Conservation (phyloP, 2,113 vertebrate species). For the Machaerirhynchus nigripectus region DNA sequence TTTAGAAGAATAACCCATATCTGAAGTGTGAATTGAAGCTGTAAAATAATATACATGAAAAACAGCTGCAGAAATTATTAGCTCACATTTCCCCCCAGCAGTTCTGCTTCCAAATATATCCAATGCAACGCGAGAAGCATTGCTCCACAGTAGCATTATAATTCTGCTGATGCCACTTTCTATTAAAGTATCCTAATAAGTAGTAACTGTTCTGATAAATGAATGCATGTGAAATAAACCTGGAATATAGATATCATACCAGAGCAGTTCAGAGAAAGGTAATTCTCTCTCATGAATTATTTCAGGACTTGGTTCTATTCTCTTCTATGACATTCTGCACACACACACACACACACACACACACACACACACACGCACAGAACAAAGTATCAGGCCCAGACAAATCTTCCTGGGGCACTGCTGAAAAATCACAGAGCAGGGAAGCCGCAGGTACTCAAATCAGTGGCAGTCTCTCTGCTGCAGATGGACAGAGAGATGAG, state of each 20-base stretch:
- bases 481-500: neutral
- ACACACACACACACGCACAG: rapidly evolving
- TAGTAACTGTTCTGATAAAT: neutral
- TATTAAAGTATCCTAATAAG: neutral
- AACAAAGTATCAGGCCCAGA: neutral
- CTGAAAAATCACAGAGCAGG: neutral
- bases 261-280: neutral
- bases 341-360: neutral
- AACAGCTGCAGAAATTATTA: slow-evolving; percentile 41
- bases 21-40: slow-evolving; percentile 29
- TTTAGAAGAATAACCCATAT: slow-evolving; percentile 42
- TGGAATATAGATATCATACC: neutral
- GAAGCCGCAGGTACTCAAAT: neutral
- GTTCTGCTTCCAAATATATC: slow-evolving; percentile 35
- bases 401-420: neutral
- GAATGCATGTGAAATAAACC: neutral
- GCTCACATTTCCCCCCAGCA: neutral
- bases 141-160: neutral
- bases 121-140: neutral
- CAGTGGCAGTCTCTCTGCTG: neutral
- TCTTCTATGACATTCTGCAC: neutral
- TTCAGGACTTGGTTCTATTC: neutral
- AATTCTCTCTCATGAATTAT: neutral
- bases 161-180: slow-evolving; percentile 58
- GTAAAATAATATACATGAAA: slow-evolving; percentile 22